These are phyloP conservation scores for Odocoileus virginianus DNA, from an alignment of 2,113 vertebrate genomes.

Conservation along the genomic window DNA sequence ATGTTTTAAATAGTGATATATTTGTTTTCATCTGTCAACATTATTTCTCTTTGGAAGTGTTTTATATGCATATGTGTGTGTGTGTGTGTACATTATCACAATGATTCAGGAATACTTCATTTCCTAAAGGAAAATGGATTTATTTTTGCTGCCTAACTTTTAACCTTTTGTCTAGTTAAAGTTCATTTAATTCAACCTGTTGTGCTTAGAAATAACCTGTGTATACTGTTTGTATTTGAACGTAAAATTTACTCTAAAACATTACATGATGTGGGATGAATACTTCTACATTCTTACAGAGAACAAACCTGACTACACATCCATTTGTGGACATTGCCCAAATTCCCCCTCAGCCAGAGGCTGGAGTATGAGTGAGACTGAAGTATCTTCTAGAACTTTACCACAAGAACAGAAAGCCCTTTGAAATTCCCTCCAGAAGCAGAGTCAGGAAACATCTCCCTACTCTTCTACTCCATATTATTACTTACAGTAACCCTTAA, in stretches of 20 bases:
- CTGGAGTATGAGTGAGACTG: neutral
- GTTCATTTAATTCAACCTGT: neutral
- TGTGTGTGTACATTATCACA: neutral
- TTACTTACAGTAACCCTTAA: neutral
- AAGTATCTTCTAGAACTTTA: neutral
- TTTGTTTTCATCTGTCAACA: slow-evolving; percentile 44
- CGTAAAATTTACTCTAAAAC: neutral
- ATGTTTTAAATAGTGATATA: slow-evolving; percentile 41
- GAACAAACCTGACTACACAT: neutral
- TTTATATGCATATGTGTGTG: neutral
- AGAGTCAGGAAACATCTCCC: neutral
- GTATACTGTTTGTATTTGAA: neutral
- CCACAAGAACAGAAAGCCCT: neutral
- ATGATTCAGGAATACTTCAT: neutral
- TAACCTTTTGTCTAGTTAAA: neutral
- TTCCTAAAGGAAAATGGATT: neutral
- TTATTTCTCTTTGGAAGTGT: neutral
- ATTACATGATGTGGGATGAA: neutral
- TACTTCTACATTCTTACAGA: neutral
- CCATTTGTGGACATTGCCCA: neutral
- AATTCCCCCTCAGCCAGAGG: neutral
- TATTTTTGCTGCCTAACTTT: neutral
- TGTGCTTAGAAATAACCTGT: neutral
- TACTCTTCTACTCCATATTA: neutral
- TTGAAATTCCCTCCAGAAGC: neutral